These are phyloP conservation scores for Mellilla xanthometata DNA, from an alignment of 2,888 invertebrate genomes.

Conservation along the genomic window DNA sequence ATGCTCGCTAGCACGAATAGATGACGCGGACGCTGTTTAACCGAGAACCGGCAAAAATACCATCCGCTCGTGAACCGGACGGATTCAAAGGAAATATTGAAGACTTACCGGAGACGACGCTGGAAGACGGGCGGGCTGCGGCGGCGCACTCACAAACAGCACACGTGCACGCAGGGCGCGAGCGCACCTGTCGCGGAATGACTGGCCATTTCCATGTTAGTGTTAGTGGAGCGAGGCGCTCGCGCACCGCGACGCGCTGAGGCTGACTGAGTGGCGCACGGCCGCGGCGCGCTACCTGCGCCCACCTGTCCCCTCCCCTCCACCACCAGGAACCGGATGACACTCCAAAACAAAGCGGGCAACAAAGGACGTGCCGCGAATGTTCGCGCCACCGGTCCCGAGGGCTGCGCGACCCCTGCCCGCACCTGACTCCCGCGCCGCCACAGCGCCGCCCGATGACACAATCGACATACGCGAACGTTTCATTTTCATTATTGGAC, in stretches of 20 bases:
- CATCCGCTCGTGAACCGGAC: constrained; percentile 43
- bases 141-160: constrained; percentile 77
- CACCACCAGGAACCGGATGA: constrained; percentile 80
- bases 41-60: constrained; percentile 61
- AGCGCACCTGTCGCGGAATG: constrained; percentile 81
- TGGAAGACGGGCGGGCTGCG: constrained; percentile 53
- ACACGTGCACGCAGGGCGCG: constrained; percentile 79
- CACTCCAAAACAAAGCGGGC: constrained; percentile 81
- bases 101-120: constrained; percentile 58
- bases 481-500: constrained; percentile 44
- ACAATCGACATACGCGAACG: constrained; percentile 33
- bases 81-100: constrained; percentile 44
- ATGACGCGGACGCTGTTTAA: constrained; percentile 49
- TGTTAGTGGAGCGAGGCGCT: constrained; percentile 63
- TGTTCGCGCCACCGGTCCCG: constrained; percentile 65
- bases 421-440: constrained; percentile 70
- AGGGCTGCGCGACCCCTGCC: constrained; percentile 51
- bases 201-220: constrained; percentile 73
- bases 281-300: constrained; percentile 75
- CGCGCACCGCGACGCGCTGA: constrained; percentile 72
- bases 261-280: constrained; percentile 71
- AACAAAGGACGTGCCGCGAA: constrained; percentile 81
- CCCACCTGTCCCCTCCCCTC: constrained; percentile 78
- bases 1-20: constrained; percentile 60
- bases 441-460: constrained; percentile 32